Evolutionary conservation across 2,113 vertebrate species (phyloP).

Genomic region (Bothrops jararaca): DNA sequence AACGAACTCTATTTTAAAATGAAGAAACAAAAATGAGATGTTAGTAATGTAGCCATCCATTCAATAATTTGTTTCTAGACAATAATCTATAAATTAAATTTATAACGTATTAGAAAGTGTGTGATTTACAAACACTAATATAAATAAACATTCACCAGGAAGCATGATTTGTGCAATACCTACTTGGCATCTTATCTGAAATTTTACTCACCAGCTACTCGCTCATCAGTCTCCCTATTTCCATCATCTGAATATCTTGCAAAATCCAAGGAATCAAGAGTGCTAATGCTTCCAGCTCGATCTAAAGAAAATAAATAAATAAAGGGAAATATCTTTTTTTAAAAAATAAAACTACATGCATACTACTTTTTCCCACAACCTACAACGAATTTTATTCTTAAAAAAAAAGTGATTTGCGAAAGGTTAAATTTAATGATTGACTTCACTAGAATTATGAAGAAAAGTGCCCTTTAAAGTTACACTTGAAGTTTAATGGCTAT

Average conservation of each 20-base stretch:
- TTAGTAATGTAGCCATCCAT: background rate
- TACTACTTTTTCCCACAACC: background rate
- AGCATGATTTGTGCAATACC: constrained; percentile 14
- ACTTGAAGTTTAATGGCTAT: background rate
- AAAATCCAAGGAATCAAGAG: constrained; percentile 97
- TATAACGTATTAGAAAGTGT: background rate
- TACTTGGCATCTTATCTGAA: constrained; percentile 19
- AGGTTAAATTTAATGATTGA: background rate
- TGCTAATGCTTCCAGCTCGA: constrained; percentile 97
- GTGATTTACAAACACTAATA: background rate
- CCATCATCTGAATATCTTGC: constrained; percentile 98
- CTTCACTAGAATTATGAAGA: background rate
- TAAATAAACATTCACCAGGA: constrained; percentile 20
- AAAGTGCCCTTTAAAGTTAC: background rate
- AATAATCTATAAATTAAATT: background rate
- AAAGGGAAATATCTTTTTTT: background rate
- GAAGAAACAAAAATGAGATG: background rate
- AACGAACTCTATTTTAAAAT: background rate
- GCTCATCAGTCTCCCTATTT: constrained; percentile 93
- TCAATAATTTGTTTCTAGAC: background rate
- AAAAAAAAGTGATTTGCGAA: background rate
- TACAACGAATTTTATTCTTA: background rate
- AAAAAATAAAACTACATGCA: background rate
- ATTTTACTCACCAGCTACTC: constrained; percentile 87
- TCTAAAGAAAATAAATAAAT: constrained; percentile 70